These are phyloP conservation scores for Psittacula derbiana DNA, from an alignment of 2,797 vertebrate species.

Conservation along the genomic window DNA sequence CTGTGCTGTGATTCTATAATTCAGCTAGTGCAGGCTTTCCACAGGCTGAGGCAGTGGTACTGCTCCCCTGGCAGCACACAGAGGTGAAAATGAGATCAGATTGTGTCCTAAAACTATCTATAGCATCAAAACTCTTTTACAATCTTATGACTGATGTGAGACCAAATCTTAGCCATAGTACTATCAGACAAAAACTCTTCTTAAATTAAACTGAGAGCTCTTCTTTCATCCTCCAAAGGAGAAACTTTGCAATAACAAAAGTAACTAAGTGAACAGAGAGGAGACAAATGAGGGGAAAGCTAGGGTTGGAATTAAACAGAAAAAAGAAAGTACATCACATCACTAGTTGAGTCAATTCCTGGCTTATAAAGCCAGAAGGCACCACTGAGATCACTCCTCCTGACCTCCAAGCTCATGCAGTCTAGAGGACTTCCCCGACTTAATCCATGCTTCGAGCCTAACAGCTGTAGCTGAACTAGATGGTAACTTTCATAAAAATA, in stretches of 20 bases:
- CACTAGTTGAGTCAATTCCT: slow-evolving; percentile 12
- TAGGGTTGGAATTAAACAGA: background rate
- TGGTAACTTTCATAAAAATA: background rate
- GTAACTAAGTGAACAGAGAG: background rate
- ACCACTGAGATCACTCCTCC: background rate
- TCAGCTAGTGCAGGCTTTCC: background rate
- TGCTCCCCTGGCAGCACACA: background rate
- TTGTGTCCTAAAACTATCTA: background rate
- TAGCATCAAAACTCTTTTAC: background rate
- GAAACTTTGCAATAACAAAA: background rate
- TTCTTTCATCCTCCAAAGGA: background rate
- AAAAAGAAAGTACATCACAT: background rate
- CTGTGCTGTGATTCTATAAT: background rate
- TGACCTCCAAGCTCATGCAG: background rate
- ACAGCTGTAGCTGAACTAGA: background rate
- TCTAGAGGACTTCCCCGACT: background rate
- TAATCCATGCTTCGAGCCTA: background rate
- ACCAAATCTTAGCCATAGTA: background rate
- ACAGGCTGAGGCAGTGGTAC: background rate
- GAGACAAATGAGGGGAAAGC: background rate
- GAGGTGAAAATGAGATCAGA: background rate
- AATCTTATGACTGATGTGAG: accelerated
- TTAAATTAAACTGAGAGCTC: background rate
- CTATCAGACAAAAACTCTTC: background rate
- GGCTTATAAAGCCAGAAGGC: slow-evolving; percentile 26